Conservation (phyloP, 1,140 invertebrate species). For the Mercenaria mercenaria region DNA sequence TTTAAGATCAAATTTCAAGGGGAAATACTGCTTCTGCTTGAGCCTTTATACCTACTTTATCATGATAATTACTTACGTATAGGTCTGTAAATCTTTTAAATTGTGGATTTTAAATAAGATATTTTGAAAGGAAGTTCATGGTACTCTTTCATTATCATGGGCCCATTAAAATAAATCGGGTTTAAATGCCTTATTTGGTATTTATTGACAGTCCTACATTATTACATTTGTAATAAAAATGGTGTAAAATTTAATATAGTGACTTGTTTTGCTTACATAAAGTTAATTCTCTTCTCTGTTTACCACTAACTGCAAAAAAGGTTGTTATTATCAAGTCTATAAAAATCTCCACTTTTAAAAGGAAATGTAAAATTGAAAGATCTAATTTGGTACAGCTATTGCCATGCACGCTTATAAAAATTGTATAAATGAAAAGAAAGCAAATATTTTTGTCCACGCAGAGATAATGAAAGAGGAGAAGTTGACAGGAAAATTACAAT, state of each 20-base stretch:
- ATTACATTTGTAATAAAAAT: neutral
- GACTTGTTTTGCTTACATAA: neutral
- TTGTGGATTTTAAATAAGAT: too few species aligned
- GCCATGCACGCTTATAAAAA: neutral
- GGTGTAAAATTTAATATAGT: neutral
- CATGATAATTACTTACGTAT: too few species aligned
- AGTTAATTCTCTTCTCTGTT: neutral
- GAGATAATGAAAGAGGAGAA: neutral
- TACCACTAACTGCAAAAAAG: neutral
- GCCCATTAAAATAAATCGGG: neutral
- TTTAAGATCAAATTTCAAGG: too few species aligned
- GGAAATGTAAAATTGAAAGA: neutral
- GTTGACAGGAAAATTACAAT: neutral
- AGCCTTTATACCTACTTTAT: too few species aligned
- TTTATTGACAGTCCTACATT: neutral
- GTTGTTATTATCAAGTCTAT: neutral
- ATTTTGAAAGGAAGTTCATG: neutral
- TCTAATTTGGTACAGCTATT: neutral
- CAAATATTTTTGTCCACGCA: neutral
- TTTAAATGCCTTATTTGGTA: neutral
- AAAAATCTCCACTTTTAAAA: neutral
- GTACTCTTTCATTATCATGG: neutral
- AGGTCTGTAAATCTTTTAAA: too few species aligned
- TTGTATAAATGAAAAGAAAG: neutral
- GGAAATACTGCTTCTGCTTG: too few species aligned